These are phyloP conservation scores for Heteractis magnifica DNA, from an alignment of 92 coral and sea anemone genomes.

Conservation along the genomic window DNA sequence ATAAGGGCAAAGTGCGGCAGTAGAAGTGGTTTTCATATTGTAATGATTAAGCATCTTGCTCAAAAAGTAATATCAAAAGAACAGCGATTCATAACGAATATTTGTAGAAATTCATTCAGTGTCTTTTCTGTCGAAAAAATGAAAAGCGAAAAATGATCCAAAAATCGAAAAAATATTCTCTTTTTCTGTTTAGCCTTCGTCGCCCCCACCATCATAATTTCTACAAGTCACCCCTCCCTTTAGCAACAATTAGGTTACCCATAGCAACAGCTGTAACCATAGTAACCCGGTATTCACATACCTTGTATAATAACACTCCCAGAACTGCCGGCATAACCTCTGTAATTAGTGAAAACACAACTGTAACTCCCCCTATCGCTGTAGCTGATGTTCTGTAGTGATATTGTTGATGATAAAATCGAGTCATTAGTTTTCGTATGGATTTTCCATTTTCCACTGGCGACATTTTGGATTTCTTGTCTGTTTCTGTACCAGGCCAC, in stretches of 20 bases:
- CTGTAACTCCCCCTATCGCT: conserved; percentile 54
- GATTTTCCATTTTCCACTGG: background rate
- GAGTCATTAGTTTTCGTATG: conserved; percentile 9
- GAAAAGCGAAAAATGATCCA: no score
- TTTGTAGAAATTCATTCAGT: no score
- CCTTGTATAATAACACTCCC: conserved; percentile 53
- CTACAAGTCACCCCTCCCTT: no score
- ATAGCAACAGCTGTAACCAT: background rate
- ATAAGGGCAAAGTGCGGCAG: no score
- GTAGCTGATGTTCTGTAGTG: conserved; percentile 28
- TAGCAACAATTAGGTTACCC: background rate
- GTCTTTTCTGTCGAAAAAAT: no score
- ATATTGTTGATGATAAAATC: conserved; percentile 21
- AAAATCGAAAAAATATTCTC: no score
- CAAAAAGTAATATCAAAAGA: no score
- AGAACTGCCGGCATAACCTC: conserved; percentile 23
- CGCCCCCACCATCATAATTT: no score
- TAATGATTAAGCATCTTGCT: background rate
- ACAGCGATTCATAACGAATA: no score
- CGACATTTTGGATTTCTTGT: background rate
- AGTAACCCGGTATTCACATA: conserved; percentile 11
- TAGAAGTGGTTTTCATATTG: background rate
- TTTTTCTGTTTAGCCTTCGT: no score
- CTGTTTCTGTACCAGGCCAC: conserved; percentile 48
- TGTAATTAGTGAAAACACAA: conserved; percentile 46